Percentiles rank a stretch among this genome's conserved stretches.
These are phyloP conservation scores for Cryptops parisi DNA, from an alignment of 2,888 invertebrate species.

Conservation along the genomic window DNA sequence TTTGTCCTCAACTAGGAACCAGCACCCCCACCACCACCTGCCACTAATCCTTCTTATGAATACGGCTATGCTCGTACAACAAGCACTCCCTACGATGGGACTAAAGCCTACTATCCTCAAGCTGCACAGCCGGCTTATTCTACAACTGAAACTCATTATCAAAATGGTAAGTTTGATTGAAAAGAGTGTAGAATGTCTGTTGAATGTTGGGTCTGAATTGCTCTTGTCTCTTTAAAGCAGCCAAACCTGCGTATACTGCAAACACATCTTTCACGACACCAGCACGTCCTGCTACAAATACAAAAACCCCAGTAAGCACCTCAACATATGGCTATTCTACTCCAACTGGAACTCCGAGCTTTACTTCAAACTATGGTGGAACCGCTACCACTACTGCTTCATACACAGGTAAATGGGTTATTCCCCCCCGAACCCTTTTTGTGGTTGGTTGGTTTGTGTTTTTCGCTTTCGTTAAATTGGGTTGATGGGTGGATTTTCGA, in stretches of 20 bases:
- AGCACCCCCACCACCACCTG: conserved; percentile 19
- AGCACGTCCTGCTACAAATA: conserved; percentile 24
- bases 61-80: conserved; percentile 12
- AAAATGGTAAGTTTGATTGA: conserved; percentile 24
- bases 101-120: conserved; percentile 71
- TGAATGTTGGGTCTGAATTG: too few relatives aligned
- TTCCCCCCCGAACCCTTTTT: too few relatives aligned
- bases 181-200: too few relatives aligned
- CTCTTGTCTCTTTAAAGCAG: conserved; percentile 17
- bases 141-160: conserved; percentile 39
- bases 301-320: conserved; percentile 24
- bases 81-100: conserved; percentile 48
- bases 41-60: conserved; percentile 19
- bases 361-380: conserved; percentile 20
- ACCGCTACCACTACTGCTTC: conserved; percentile 20
- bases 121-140: conserved; percentile 49
- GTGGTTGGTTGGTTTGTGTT: too few relatives aligned
- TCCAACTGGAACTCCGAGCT: conserved; percentile 18
- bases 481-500: too few relatives aligned
- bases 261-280: conserved; percentile 24
- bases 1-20: conserved; percentile 15
- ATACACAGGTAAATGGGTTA: conserved; percentile 25
- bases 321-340: conserved; percentile 18
- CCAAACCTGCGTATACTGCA: conserved; percentile 27
- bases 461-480: too few relatives aligned